Conservation (phyloP, 2,113 vertebrate genomes). For the Phycodurus eques region DNA sequence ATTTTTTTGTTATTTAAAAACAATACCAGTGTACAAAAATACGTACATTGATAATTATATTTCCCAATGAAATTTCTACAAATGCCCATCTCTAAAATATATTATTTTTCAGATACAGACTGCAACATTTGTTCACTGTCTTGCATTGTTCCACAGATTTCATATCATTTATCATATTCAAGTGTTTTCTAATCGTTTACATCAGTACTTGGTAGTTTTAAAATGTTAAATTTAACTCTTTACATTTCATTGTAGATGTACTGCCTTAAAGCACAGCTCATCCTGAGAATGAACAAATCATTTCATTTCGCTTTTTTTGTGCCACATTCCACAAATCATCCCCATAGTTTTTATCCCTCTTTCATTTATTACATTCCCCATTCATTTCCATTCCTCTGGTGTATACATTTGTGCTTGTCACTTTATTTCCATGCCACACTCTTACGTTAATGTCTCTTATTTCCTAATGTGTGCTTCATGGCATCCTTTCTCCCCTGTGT, state of each 20-base stretch:
- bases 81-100: not conserved
- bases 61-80: not conserved
- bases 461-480: slow-evolving; percentile 64
- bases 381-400: slow-evolving; percentile 14
- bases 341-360: not conserved
- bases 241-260: slow-evolving; percentile 26
- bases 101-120: not conserved
- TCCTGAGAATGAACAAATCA: slow-evolving; percentile 27
- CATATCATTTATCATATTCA: not conserved
- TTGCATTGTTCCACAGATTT: not conserved
- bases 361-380: slow-evolving; percentile 26
- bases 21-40: too few species aligned
- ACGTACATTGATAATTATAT: not conserved
- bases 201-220: not conserved
- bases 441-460: slow-evolving; percentile 54
- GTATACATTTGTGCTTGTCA: slow-evolving; percentile 32
- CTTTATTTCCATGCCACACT: slow-evolving; percentile 36
- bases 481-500: slow-evolving; percentile 67
- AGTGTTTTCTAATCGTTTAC: not conserved
- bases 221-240: slow-evolving; percentile 8
- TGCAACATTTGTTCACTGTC: not conserved
- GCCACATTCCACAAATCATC: slow-evolving; percentile 20
- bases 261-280: slow-evolving; percentile 42
- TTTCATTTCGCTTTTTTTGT: slow-evolving; percentile 30
- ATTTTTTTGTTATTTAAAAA: not conserved